Conservation (phyloP, 2,113 vertebrate genomes). For the Oreochromis niloticus region DNA sequence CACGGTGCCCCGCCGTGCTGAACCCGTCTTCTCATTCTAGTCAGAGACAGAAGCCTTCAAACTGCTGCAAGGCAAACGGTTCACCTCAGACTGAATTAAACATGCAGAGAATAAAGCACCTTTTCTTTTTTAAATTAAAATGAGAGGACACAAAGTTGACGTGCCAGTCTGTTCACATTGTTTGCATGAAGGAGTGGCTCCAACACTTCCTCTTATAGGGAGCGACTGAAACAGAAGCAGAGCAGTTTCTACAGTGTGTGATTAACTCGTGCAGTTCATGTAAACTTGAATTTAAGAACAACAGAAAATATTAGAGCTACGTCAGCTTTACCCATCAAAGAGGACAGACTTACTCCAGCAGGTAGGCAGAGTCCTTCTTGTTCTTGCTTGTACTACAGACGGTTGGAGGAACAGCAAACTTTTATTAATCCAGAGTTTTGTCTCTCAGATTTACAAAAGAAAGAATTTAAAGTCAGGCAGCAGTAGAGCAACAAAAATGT, state of each 20-base stretch:
- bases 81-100: background rate
- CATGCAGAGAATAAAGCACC: background rate
- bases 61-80: background rate
- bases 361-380: background rate
- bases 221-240: background rate
- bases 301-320: background rate
- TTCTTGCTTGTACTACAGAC: background rate
- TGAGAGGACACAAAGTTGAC: background rate
- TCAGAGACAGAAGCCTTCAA: background rate
- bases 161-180: background rate
- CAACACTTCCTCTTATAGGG: background rate
- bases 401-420: background rate
- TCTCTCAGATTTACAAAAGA: background rate
- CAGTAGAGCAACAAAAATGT: background rate
- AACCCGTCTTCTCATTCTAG: background rate
- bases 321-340: background rate
- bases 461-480: background rate
- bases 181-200: background rate
- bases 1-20: no score
- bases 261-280: background rate
- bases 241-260: background rate
- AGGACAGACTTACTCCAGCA: background rate
- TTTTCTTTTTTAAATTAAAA: background rate
- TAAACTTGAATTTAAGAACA: background rate
- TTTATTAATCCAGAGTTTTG: background rate